Conservation (phyloP, 2,113 vertebrate genomes). For the Laticauda colubrina region DNA sequence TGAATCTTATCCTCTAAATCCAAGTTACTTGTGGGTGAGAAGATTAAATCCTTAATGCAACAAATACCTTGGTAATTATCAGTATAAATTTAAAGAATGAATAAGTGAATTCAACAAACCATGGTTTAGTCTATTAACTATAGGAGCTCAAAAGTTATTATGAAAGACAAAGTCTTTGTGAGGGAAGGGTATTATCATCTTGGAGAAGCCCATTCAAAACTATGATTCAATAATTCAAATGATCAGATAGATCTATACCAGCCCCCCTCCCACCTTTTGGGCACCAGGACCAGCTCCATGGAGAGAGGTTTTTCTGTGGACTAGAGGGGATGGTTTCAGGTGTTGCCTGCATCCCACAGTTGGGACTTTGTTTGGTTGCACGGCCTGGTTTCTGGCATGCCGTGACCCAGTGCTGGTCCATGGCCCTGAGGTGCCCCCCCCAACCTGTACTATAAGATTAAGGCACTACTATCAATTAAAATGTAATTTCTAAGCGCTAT, state of each 20-base stretch:
- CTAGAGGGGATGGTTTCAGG: too few species aligned
- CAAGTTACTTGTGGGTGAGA: not conserved
- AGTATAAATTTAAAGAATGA: not conserved
- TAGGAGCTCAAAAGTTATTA: not conserved
- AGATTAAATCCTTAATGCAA: not conserved
- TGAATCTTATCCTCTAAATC: not conserved
- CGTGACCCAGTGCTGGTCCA: too few species aligned
- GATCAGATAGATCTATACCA: not conserved
- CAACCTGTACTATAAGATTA: not conserved
- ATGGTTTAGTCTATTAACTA: not conserved
- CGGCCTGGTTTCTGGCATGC: too few species aligned
- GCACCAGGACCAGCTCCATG: too few species aligned
- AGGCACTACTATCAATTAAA: not conserved
- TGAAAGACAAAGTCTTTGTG: not conserved
- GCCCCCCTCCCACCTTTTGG: too few species aligned
- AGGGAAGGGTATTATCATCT: not conserved
- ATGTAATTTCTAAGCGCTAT: not conserved
- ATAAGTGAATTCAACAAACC: not conserved
- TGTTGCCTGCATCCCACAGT: too few species aligned
- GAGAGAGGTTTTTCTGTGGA: too few species aligned
- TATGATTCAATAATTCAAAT: not conserved
- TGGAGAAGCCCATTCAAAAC: not conserved
- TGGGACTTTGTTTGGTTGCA: too few species aligned
- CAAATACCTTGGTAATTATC: not conserved
- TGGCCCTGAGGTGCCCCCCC: too few species aligned